Percentiles rank a stretch among this genome's conserved stretches.
Conservation (phyloP, 2,797 vertebrate species). For the Leptoclinus maculatus region DNA sequence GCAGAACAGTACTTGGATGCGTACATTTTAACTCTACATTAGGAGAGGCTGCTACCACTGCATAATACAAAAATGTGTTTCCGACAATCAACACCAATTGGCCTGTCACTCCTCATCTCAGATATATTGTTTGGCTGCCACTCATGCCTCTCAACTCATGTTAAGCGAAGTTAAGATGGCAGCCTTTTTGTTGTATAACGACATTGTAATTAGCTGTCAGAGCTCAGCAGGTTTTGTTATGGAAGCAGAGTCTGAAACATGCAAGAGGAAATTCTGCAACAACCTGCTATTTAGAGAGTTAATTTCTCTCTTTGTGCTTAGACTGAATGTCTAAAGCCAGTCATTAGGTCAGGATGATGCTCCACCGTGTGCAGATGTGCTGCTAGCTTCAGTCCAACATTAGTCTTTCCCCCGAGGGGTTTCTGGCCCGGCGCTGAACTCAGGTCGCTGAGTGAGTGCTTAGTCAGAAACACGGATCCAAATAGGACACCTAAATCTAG, state of each 20-base stretch:
- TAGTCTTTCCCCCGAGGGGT: constrained; percentile 31
- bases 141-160: constrained; percentile 54
- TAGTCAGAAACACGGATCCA: constrained; percentile 57
- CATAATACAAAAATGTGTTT: constrained; percentile 23
- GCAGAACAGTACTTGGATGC: constrained; percentile 1
- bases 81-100: constrained; percentile 54
- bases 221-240: constrained; percentile 47
- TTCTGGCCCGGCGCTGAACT: constrained; percentile 35
- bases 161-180: constrained; percentile 65
- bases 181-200: constrained; percentile 62
- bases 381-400: constrained; percentile 35
- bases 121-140: constrained; percentile 67
- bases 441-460: constrained; percentile 48
- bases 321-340: not conserved
- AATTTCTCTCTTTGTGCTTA: not conserved
- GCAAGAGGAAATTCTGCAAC: constrained; percentile 30
- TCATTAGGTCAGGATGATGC: constrained; percentile 30
- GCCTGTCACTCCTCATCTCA: constrained; percentile 45
- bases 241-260: constrained; percentile 33
- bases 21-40: not conserved
- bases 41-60: constrained; percentile 7
- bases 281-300: constrained; percentile 15
- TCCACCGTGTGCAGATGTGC: constrained; percentile 24
- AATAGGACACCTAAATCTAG: constrained; percentile 46
- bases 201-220: constrained; percentile 76